Base-by-base conservation (phyloP, 2,888 invertebrate genomes). In the Autographa gamma region DNA sequence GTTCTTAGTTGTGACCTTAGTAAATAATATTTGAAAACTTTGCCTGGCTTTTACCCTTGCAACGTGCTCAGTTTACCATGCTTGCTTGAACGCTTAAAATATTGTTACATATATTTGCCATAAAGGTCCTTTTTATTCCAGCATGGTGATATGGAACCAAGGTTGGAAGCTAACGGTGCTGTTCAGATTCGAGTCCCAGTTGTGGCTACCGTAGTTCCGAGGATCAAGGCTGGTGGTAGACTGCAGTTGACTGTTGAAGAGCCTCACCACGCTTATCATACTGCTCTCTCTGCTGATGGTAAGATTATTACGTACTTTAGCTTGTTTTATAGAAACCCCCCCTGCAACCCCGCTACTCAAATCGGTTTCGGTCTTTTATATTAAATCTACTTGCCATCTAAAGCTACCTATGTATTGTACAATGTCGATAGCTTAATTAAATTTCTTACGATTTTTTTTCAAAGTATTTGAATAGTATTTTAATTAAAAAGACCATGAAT, bases 101-200 rank as follows among this genome's bases (percentile, higher is more conserved):
- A 41, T n/a, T 7, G 7, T 48, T n/a, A n/a, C 6, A 3, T 7
- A n/a, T 14, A 7, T n/a, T 6, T n/a, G 6, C 6, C 4, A 48
- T n/a, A n/a, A 25, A 6, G 4, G 11, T 38, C 6, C 25, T 9
- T 16, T 59, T 32, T n/a, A 6, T 68, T 73, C 9, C 43, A 79
- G 76, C 68, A 72, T 9, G 63, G 63, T 2, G 63, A 65, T 0
- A 61, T 73, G 32, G 81, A 76, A 62, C 62, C 85, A 4, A 76
- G 74, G 5, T 59, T 77, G 4, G 86, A 86, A 34, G 76, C 70
- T 76, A 92, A 92, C 13, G 92, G 92, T 0, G 92, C 94, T 0
- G 93, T 96, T 0, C 96, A 96, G 80, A 96, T 96, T 69, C 90
- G 96, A 61, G 96, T 97, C 3, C 97, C 97, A 0, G 96, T 97